Base-by-base conservation (phyloP, 2,888 invertebrate genomes). In the Meloe dianella region DNA sequence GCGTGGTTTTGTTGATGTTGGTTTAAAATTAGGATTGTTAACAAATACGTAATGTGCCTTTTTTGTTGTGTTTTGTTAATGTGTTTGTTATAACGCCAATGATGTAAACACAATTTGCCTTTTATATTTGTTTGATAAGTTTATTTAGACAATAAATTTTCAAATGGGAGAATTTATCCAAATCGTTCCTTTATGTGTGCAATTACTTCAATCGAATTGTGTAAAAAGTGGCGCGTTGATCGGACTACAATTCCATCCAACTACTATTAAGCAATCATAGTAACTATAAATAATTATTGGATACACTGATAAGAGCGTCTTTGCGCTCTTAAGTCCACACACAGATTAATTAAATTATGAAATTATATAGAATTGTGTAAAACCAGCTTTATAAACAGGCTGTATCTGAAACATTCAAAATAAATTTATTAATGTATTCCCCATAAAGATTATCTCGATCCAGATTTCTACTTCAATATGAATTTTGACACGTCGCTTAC, bases 1-100 rank as follows among this genome's bases (percentile, higher is more conserved):
- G 4, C 84, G 85, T 69, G 87, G 86, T 62, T 81, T 88, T 63
- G 86, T 87, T 29, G 86, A 87, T 72, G 77, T 88, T 54, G 88
- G 88, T 47, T 81, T 87, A 65, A 85, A 83, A 73, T 84, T 87
- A 70, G 87, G 87, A 60, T 81, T 88, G 66, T 79, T 88, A 67
- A 86, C 86, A 20, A 86, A 86, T 73, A 85, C 85, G 71, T 85
- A 82, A 54, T 22, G 54, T 54, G 54, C 54, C 54, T 54, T 54
- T 54, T 20, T 8, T 47, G 4, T n/a, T 4, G 5, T 14, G 14
- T 14, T 14, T 14, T n/a, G 38, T 38, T n/a, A 12, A 38, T n/a
- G 5, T n/a, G 3, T 38, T 4, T 14, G 12, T 32, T 38, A 32
- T 32, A 1, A 32, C n/a, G 8, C 8, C 9, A 8, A 12, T 2